Percentiles rank a stretch among this genome's conserved stretches.
Conservation (phyloP, 2,113 vertebrate species). For the Procapra przewalskii region DNA sequence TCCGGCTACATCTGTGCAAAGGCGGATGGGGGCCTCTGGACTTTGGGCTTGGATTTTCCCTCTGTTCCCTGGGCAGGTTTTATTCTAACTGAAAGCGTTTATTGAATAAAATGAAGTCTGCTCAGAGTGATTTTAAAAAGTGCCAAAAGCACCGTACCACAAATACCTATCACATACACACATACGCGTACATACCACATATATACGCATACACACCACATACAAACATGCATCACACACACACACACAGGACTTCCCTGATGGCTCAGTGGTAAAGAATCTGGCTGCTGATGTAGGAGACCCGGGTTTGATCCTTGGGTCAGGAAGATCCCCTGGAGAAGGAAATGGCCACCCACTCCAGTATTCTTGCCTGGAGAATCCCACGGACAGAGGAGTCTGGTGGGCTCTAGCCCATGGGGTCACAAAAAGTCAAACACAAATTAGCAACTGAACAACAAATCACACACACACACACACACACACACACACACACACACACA, state of each 20-base stretch:
- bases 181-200: neutral
- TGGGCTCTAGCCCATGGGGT: neutral
- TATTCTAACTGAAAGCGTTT: neutral
- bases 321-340: neutral
- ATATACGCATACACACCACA: neutral
- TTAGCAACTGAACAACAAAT: neutral
- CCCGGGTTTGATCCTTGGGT: neutral
- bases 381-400: neutral
- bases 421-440: neutral
- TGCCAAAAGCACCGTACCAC: neutral
- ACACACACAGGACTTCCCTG: neutral
- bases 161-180: neutral
- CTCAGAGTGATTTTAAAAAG: neutral
- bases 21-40: neutral
- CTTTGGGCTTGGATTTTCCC: neutral
- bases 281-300: neutral
- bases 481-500: neutral
- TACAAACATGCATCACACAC: neutral
- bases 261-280: neutral
- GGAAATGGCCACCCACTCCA: neutral
- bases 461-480: neutral
- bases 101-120: neutral
- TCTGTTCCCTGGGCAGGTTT: neutral
- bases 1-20: fast-evolving
- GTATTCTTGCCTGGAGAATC: neutral